These are phyloP conservation scores for Oncorhynchus nerka DNA, from an alignment of 2,113 vertebrate species.

Conservation along the genomic window DNA sequence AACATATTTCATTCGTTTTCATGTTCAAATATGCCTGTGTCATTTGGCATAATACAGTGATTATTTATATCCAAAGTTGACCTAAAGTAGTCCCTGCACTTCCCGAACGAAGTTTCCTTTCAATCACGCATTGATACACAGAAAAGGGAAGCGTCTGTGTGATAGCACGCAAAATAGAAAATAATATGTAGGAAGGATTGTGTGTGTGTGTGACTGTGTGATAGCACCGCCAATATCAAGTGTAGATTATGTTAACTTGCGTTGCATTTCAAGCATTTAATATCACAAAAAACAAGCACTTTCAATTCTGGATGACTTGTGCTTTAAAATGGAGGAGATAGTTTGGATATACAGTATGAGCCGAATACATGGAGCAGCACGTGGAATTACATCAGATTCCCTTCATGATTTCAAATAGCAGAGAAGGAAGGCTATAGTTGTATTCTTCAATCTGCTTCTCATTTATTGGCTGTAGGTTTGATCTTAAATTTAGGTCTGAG, in stretches of 20 bases:
- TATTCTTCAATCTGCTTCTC: neutral
- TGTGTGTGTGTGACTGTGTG: slow-evolving; percentile 19
- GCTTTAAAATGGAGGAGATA: slow-evolving; percentile 2
- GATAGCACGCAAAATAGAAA: slow-evolving; percentile 66
- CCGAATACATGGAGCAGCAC: slow-evolving; percentile 46
- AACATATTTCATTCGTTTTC: neutral
- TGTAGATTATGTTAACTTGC: slow-evolving; percentile 18
- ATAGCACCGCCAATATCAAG: slow-evolving; percentile 38
- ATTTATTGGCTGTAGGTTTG: neutral
- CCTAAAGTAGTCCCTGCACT: slow-evolving; percentile 73
- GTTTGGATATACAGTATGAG: slow-evolving; percentile 16
- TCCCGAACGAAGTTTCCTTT: slow-evolving; percentile 78
- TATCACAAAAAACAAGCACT: neutral
- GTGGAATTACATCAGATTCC: slow-evolving; percentile 62
- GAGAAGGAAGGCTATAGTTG: neutral
- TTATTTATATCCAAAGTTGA: slow-evolving; percentile 41
- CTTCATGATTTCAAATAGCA: slow-evolving; percentile 26
- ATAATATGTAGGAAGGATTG: slow-evolving; percentile 56
- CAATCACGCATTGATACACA: slow-evolving; percentile 72
- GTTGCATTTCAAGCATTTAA: neutral
- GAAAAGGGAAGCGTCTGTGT: slow-evolving; percentile 64
- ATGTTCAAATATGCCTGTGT: neutral
- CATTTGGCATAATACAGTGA: neutral
- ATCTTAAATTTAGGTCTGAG: too few relatives aligned
- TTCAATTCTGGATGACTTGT: neutral